Percentiles rank a stretch among this genome's conserved stretches.
Evolutionary conservation across 2,888 invertebrate species (phyloP).

Genomic region (Ditula angustiorana): DNA sequence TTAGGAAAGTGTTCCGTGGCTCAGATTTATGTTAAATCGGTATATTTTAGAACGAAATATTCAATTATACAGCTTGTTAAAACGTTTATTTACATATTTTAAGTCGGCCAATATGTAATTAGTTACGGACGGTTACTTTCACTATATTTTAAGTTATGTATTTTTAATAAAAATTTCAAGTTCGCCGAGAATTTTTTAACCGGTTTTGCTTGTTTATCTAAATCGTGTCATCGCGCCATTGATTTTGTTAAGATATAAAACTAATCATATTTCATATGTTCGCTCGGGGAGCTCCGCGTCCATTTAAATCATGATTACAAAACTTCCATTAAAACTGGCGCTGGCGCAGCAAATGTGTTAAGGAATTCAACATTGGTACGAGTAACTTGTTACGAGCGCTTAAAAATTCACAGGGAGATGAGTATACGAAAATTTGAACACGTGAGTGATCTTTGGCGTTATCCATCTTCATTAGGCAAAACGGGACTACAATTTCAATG

Average conservation of each 20-base stretch:
- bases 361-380: too few species aligned
- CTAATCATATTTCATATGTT: background rate
- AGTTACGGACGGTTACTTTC: constrained; percentile 34
- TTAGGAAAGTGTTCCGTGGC: background rate
- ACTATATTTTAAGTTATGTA: constrained; percentile 4
- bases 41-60: background rate
- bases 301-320: background rate
- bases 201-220: background rate
- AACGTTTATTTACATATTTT: constrained; percentile 35
- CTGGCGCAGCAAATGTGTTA: too few species aligned
- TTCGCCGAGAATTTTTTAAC: background rate
- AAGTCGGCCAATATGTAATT: constrained; percentile 39
- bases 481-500: too few species aligned
- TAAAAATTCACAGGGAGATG: too few species aligned
- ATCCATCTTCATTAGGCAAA: too few species aligned
- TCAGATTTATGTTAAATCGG: background rate
- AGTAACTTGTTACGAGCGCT: too few species aligned
- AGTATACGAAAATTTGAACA: too few species aligned
- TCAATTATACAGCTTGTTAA: background rate
- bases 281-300: too few species aligned
- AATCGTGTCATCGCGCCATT: background rate
- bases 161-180: background rate
- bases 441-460: too few species aligned
- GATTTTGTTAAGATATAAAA: background rate
- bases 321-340: too few species aligned